Base-by-base conservation (phyloP, 2,888 invertebrate species). In the Nymphalis urticae region DNA sequence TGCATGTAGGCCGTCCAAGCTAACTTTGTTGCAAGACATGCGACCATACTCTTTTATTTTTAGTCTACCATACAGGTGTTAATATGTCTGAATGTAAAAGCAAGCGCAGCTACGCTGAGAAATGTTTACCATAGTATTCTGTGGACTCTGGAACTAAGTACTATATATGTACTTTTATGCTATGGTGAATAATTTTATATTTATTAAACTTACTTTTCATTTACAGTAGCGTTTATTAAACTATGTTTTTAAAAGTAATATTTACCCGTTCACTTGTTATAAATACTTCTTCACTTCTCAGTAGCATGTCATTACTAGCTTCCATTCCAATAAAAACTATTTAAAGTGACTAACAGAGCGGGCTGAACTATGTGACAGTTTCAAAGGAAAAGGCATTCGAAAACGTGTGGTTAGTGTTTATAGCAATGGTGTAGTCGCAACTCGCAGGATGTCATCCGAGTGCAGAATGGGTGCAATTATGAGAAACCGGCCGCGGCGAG, bases 401-500 rank as follows among this genome's bases (percentile, higher is more conserved):
- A 74, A 76, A 73, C 72, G 67, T 71, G 67, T 73, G 68, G 68
- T 75, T 66, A 68, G 56, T 68, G 69, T 66, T 60, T 63, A 68
- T 66, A 65, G 66, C 68, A 65, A 66, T 54, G 74, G 64, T 66
- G 62, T 63, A 64, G 61, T 53, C 66, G 67, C 74, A 73, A 64
- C 58, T 53, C 66, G 67, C 74, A 74, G 75, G 75, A 77, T 78
- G 77, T 76, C 78, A 79, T 73, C 74, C 62, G 72, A 72, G 70
- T 69, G 71, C 68, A 75, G 75, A 77, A 75, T 76, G 70, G 72
- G 72, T 74, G 77, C 76, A 80, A 79, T 80, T 80, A 79, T 70
- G 71, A 74, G 72, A 74, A 78, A 79, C 78, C 77, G 79, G 77
- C 72, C 70, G 69, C 71, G 68, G 62, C 73, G 56, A 71, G 69